Percentiles rank a stretch among this genome's conserved stretches.
Evolutionary conservation across 1,140 invertebrate genomes (phyloP).

Genomic region (Drosophila melanogaster): Release_6_plus_ISO1_MT NC_004354.4:2925501-2926000

Average conservation of each 20-base stretch:
- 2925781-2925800: background rate
- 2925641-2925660: slow-evolving; percentile 5
- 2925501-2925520: background rate
- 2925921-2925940: slow-evolving; percentile 68
- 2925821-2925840: background rate
- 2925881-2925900: slow-evolving; percentile 80
- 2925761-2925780: background rate
- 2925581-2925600: slow-evolving; percentile 71
- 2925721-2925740: too few species aligned
- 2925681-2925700: background rate
- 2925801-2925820: background rate
- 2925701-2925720: too few species aligned
- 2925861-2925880: slow-evolving; percentile 53
- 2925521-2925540: background rate
- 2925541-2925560: slow-evolving; percentile 70
- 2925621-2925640: slow-evolving; percentile 17
- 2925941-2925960: slow-evolving; percentile 26
- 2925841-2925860: slow-evolving; percentile 2
- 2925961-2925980: slow-evolving; percentile 37
- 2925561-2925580: slow-evolving; percentile 72
- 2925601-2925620: slow-evolving; percentile 70
- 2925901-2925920: slow-evolving; percentile 83
- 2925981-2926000: slow-evolving; percentile 39
- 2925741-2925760: background rate
- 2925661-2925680: slow-evolving; percentile 3